Conservation (phyloP, 92 coral and sea anemone genomes). For the Diadumene lineata region DNA sequence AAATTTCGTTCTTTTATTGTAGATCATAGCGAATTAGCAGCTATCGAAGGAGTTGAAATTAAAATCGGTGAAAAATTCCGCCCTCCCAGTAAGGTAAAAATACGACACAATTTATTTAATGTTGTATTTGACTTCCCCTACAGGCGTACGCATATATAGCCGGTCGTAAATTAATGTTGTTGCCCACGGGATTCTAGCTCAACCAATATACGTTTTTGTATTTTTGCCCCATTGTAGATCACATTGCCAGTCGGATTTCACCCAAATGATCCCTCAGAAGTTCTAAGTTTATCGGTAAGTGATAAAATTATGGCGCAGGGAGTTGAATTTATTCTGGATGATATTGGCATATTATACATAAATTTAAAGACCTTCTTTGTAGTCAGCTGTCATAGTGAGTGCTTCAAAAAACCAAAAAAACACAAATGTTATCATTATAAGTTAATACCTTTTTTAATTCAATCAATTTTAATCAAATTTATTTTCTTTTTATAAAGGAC, state of each 20-base stretch:
- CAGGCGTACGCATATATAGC: too few relatives aligned
- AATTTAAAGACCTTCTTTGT: not conserved
- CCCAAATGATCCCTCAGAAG: constrained; percentile 83
- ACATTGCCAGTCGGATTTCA: constrained; percentile 97
- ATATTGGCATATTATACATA: too few relatives aligned
- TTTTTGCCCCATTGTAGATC: constrained; percentile 56
- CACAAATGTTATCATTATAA: not conserved
- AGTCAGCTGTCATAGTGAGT: not conserved
- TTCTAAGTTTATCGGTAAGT: constrained; percentile 80
- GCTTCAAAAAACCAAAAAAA: not conserved
- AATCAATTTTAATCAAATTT: too few relatives aligned
- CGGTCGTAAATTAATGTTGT: too few relatives aligned
- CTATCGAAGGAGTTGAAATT: constrained; percentile 86
- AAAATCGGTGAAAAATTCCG: constrained; percentile 87
- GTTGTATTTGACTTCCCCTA: too few relatives aligned
- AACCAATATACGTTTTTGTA: not conserved
- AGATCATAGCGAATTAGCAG: constrained; percentile 88
- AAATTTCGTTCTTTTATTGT: not conserved
- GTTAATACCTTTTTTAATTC: not conserved
- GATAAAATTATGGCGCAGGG: too few relatives aligned
- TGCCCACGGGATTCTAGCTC: not conserved
- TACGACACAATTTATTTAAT: too few relatives aligned
- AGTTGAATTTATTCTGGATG: too few relatives aligned
- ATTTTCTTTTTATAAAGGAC: too few relatives aligned
- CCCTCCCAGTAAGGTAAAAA: constrained; percentile 90